Evolutionary conservation across 1,140 invertebrate species (phyloP).

Genomic region (Spodoptera frugiperda): DNA sequence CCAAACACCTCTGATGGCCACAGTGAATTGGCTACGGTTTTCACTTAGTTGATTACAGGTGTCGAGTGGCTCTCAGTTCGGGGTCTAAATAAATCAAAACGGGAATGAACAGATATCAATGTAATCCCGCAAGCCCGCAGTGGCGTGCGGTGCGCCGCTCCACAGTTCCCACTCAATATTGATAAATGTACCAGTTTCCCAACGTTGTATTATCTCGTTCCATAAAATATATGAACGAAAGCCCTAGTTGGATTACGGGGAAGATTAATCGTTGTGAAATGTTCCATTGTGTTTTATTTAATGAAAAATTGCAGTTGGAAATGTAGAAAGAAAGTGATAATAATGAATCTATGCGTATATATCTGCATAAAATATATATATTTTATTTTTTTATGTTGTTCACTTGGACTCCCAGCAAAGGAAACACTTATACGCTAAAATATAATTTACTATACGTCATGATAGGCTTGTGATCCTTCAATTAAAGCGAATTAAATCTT

Average conservation of each 20-base stretch:
- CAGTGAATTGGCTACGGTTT: conserved; percentile 9
- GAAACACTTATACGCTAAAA: too few species aligned
- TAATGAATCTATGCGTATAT: too few species aligned
- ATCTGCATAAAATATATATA: too few species aligned
- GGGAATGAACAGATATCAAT: conserved; percentile 49
- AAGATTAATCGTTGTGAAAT: conserved; percentile 14
- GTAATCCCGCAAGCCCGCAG: conserved; percentile 18
- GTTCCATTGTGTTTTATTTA: too few species aligned
- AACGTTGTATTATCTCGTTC: background rate
- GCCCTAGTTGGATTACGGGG: background rate
- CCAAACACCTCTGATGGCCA: too few species aligned
- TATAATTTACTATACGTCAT: too few species aligned
- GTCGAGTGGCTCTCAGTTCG: conserved; percentile 22
- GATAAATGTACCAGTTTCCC: conserved; percentile 24
- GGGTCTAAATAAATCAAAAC: conserved; percentile 50
- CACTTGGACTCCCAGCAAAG: too few species aligned
- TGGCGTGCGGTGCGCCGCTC: background rate
- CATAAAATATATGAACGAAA: conserved; percentile 1
- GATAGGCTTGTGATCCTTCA: too few species aligned
- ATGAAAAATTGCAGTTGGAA: too few species aligned
- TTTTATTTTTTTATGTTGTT: too few species aligned
- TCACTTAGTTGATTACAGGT: conserved; percentile 33
- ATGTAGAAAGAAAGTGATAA: too few species aligned
- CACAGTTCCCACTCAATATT: conserved; percentile 4
- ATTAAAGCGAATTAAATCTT: too few species aligned